These are phyloP conservation scores for Falco punctatus DNA, from an alignment of 2,113 vertebrate species.

Conservation along the genomic window DNA sequence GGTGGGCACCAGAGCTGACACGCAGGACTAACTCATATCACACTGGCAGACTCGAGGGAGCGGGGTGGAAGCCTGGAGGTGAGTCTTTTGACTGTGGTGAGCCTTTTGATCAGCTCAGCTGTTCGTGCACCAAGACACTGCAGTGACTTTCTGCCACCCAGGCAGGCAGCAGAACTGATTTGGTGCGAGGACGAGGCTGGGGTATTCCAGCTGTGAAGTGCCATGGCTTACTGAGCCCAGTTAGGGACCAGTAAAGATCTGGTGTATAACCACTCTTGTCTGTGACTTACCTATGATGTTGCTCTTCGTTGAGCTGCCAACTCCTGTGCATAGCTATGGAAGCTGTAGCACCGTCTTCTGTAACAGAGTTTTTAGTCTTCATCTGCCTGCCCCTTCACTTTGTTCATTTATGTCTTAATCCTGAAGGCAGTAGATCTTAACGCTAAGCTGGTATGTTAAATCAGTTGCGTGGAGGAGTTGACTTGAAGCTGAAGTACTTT, in stretches of 20 bases:
- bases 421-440: not conserved
- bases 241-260: not conserved
- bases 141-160: not conserved
- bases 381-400: not conserved
- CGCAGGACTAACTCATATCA: not conserved
- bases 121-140: not conserved
- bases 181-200: not conserved
- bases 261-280: not conserved
- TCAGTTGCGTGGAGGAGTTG: not conserved
- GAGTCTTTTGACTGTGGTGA: not conserved
- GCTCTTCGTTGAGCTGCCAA: not conserved
- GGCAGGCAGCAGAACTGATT: not conserved
- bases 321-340: not conserved
- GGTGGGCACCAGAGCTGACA: not conserved
- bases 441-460: not conserved
- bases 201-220: not conserved
- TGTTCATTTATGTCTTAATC: not conserved
- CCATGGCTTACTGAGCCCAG: not conserved
- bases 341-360: fast-evolving
- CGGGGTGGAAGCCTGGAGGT: not conserved
- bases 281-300: not conserved
- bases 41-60: not conserved
- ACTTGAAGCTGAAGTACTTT: not conserved
- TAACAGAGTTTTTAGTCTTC: not conserved
- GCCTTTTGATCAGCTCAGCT: not conserved